Conservation (phyloP, 2,797 vertebrate species). For the Scolopax rusticola region DNA sequence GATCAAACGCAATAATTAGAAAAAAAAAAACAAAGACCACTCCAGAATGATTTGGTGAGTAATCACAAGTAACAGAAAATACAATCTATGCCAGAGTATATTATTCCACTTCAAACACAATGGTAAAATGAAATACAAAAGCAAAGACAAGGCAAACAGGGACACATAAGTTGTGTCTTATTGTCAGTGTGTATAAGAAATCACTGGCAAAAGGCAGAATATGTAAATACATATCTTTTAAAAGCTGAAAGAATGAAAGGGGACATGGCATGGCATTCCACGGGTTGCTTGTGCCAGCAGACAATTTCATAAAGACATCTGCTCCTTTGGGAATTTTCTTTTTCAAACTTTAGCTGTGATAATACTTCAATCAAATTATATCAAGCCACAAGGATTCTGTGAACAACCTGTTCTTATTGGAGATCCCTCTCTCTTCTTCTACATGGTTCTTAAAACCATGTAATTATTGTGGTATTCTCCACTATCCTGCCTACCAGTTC, state of each 20-base stretch:
- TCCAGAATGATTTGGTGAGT: conserved; percentile 22
- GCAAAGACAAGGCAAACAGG: not conserved
- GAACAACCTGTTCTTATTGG: not conserved
- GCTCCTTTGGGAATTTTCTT: not conserved
- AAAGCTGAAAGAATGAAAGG: not conserved
- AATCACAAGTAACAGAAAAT: conserved; percentile 58
- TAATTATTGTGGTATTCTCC: not conserved
- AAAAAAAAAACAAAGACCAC: not conserved
- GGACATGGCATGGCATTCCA: not conserved
- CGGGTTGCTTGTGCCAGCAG: not conserved
- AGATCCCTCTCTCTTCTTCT: not conserved
- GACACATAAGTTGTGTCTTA: not conserved
- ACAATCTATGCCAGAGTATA: not conserved
- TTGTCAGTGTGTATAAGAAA: conserved; percentile 18
- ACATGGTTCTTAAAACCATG: not conserved
- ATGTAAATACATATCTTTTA: not conserved
- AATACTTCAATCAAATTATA: not conserved
- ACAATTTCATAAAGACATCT: not conserved
- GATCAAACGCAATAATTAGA: conserved; percentile 50
- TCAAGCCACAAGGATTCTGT: not conserved
- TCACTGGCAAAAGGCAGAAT: conserved; percentile 16
- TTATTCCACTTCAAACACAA: conserved; percentile 37
- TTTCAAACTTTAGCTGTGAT: not conserved
- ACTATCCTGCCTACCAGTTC: not conserved
- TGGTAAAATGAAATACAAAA: conserved; percentile 34